A percentile compares a stretch with the other conserved stretches of the same genome.
These are phyloP conservation scores for Lasioglossum marginatum DNA, from an alignment of 2,888 invertebrate genomes.

Conservation along the genomic window DNA sequence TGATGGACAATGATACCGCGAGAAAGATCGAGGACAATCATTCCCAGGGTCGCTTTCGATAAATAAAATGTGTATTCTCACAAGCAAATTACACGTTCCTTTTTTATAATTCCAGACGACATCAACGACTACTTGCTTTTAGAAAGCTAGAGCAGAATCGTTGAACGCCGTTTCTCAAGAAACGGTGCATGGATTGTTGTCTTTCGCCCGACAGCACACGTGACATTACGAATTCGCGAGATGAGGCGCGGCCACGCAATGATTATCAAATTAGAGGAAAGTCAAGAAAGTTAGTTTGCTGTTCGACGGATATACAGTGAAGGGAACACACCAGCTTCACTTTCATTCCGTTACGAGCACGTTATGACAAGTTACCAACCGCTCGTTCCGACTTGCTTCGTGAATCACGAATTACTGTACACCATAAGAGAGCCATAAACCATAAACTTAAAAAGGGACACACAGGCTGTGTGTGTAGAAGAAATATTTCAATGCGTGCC, in stretches of 20 bases:
- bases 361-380: constrained; percentile 48
- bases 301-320: constrained; percentile 57
- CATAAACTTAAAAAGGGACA: constrained; percentile 19
- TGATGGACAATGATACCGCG: background rate
- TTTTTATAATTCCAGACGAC: background rate
- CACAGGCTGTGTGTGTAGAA: background rate
- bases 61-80: background rate
- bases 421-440: constrained; percentile 21
- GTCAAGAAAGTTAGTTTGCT: constrained; percentile 71
- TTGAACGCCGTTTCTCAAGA: constrained; percentile 23
- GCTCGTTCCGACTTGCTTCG: constrained; percentile 49
- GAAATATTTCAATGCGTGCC: background rate
- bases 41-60: background rate
- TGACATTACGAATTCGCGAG: constrained; percentile 57
- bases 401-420: constrained; percentile 50
- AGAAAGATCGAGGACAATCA: background rate
- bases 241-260: constrained; percentile 51
- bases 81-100: background rate
- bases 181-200: constrained; percentile 17
- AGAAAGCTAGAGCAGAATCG: constrained; percentile 46
- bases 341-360: constrained; percentile 60
- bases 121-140: constrained; percentile 12
- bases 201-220: constrained; percentile 24
- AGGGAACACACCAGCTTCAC: constrained; percentile 45
- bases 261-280: constrained; percentile 73